These are phyloP conservation scores for Cotesia chilonis DNA, from an alignment of 1,140 invertebrate species.

Conservation along the genomic window DNA sequence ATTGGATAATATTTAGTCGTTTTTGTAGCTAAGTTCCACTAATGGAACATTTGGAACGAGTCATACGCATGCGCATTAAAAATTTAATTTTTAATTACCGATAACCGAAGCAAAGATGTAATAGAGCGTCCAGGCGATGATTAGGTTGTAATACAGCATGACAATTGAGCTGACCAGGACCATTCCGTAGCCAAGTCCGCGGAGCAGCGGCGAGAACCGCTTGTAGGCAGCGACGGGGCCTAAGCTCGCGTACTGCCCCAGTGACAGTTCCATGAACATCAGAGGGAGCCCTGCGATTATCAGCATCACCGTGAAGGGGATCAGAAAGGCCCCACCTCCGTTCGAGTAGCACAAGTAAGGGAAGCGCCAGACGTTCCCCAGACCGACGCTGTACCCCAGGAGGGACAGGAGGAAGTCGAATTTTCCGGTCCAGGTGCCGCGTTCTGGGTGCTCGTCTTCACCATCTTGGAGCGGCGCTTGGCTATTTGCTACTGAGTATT, in stretches of 20 bases:
- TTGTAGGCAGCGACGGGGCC: conserved; percentile 78
- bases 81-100: conserved; percentile 54
- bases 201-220: conserved; percentile 74
- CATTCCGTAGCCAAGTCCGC: conserved; percentile 84
- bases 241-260: conserved; percentile 78
- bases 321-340: conserved; percentile 83
- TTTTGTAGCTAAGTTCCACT: background rate
- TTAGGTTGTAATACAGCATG: conserved; percentile 86
- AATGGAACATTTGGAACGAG: background rate
- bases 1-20: background rate
- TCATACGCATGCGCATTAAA: background rate
- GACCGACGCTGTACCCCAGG: conserved; percentile 84
- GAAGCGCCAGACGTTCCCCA: conserved; percentile 88
- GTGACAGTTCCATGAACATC: conserved; percentile 87
- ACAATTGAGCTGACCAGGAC: conserved; percentile 83
- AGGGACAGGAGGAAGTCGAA: conserved; percentile 84
- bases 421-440: conserved; percentile 82
- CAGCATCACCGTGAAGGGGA: conserved; percentile 86
- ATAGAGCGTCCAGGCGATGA: conserved; percentile 86
- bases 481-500: conserved; percentile 66
- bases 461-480: conserved; percentile 61
- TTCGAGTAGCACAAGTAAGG: conserved; percentile 83
- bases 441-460: conserved; percentile 69
- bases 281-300: conserved; percentile 84
- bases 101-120: conserved; percentile 82